Evolutionary conservation across 1,140 invertebrate species (phyloP), one percentile per base, ranked within the genome.

Genomic region (Drosophila nannoptera): DNA sequence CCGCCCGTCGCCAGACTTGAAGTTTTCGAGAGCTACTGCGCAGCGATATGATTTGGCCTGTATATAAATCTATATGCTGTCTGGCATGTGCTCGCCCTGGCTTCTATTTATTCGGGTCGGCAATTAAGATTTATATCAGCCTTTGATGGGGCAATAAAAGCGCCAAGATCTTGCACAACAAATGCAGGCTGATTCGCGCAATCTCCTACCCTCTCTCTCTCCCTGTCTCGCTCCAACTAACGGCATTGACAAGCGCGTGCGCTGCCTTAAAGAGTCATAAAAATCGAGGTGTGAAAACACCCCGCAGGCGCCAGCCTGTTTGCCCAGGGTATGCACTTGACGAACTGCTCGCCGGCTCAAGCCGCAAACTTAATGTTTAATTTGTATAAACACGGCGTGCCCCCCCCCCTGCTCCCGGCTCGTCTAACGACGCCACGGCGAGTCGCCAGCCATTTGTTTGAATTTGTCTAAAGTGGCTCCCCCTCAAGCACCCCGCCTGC

Each of bases 101-200:
- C 81, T 69, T 86, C 80, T 87, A 87, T 86, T 86, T 86, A 86
- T 86, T 86, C 87, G 81, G 81, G 81, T 87, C 77, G 81, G 82
- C 81, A 87, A 86, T 86, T 86, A 86, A 86, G 81, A 86, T 86
- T 86, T 81, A 70, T 87, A 86, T 86, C 81, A 64, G 64, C 63
- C 73, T 43, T 84, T 84, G 80, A 86, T 77, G 81, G 69, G 77
- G 82, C 81, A 69, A 84, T 86, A 86, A 84, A 83, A 69, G 56
- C 61, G 62, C 69, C 35, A 77, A 63, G 46, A 60, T 22, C 33
- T n/a, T 40, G 77, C 73, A 49, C 64, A 55, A 46, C 77, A 73
- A 68, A 72, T 62, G 54, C 66, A 64, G 69, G 11, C 63, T 14
- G 38, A 61, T 63, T 63, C 62, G 22, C 42, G 48, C 64, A 55